phyloP scores from a whole-genome alignment of 1,140 invertebrate genomes.

The Diabrotica undecimpunctata region DNA sequence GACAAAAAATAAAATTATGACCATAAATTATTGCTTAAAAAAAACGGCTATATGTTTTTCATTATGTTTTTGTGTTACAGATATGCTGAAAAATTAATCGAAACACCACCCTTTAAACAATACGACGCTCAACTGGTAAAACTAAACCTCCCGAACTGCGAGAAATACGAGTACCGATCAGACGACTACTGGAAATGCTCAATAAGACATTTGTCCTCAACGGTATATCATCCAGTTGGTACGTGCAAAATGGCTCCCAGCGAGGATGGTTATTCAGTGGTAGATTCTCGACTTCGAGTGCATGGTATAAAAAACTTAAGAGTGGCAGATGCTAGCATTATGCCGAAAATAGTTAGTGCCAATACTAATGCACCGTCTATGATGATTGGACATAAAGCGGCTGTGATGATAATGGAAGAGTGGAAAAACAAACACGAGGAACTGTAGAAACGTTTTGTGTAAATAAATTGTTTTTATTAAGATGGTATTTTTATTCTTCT shows the following conservation, averaged over 20 bases:
- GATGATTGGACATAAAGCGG: constrained; percentile 72
- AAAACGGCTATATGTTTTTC: no score
- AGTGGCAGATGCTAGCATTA: constrained; percentile 72
- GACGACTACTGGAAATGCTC: constrained; percentile 67
- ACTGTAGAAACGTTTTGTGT: neutral
- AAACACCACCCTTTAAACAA: neutral
- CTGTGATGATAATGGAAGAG: constrained; percentile 62
- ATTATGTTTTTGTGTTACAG: neutral
- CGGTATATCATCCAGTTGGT: constrained; percentile 59
- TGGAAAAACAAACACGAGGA: neutral
- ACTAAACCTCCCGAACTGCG: constrained; percentile 53
- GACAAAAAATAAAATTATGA: no score
- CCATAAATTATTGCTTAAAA: no score
- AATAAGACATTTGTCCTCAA: constrained; percentile 57
- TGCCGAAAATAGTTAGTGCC: constrained; percentile 66
- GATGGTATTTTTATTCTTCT: neutral
- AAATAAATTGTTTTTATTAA: neutral
- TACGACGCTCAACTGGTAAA: neutral
- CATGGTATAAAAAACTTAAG: constrained; percentile 54
- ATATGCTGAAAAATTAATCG: neutral
- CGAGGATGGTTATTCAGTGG: constrained; percentile 53
- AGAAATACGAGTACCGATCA: constrained; percentile 56
- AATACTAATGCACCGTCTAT: constrained; percentile 71
- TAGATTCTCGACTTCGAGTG: constrained; percentile 52
- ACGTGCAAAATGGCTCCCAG: constrained; percentile 61